Evolutionary conservation across 2,888 invertebrate species (phyloP), one percentile per base, ranked within the genome.

Genomic region (Ennomos quercinarius): DNA sequence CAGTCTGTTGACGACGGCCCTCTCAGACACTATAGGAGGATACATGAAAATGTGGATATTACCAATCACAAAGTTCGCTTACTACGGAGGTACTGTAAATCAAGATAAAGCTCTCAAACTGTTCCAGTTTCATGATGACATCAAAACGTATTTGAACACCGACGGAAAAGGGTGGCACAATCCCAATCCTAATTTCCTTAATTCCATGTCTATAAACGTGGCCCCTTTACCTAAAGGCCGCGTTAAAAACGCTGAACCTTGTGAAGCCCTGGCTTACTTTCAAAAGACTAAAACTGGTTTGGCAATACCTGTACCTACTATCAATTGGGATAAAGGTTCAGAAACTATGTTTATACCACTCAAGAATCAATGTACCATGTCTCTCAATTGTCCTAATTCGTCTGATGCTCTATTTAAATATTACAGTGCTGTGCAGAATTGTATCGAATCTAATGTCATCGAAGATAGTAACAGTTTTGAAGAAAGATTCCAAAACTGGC

Each of bases 311-410:
- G 77, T 94, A 40, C 95, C 95, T 0, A 91, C 91, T 63, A 89
- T 95, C 39, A 94, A 94, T 70, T 94, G 95, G 81, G 86, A 91
- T 43, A 71, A 75, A 2, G 76, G 86, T n/a, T 89, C 93, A 0
- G 85, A 88, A 37, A 88, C 93, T n/a, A 93, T 95, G 72, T 95
- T 95, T 49, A 70, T 95, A 17, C 95, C 95, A 0, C 89, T 95
- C 50, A 94, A 90, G 70, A 82, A 83, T 43, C 60, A 75, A 10
- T 73, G 84, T 0, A 56, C 87, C 6, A 66, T 89, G 39, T 62
- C 76, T 12, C 67, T 92, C 4, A 65, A 73, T 2, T 77, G 78
- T 0, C 77, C 78, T 27, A 68, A 81, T 44, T 65, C 81, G 1
- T 78, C 83, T 9, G 83, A 87, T 53, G 84, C 89, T 17, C 77